Evolutionary conservation across 2,113 vertebrate species (phyloP), one percentile per base, ranked within the genome.

Genomic region (Forbesichthys agassizii): DNA sequence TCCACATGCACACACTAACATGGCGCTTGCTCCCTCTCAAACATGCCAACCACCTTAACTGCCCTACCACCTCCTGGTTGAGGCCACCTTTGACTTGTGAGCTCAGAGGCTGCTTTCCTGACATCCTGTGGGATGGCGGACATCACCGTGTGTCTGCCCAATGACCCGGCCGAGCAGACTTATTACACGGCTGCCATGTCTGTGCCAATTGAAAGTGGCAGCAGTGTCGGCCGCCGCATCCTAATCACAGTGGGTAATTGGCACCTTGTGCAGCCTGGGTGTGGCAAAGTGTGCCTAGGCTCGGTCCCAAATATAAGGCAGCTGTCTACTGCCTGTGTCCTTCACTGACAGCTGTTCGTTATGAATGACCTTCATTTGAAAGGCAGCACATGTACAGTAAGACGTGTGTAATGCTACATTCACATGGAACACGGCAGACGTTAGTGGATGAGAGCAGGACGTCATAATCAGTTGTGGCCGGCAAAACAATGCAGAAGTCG

Each of bases 201-300:
- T 71, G 73, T 72, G 79, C 78, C 84, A 80, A 87, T 77, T 86
- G 84, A 87, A 89, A 88, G 79, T 85, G 84, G 87, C 86, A 87
- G 85, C 77, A 59, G 66, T 72, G 83, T 53, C 73, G 52, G 73
- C 64, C 36, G 16, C 56, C 10, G 85, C 88, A 91, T 89, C 75
- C 69, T 88, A 86, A 91, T 91, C 74, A 77, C 64, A 74, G 55
- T 33, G 59, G 52, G 58, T 62, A 79, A 78, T 80, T 74, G 36
- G 55, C 42, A 67, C 68, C 42, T 47, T 48, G 36, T 42, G 5
- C 36, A 42, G 36, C 36, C 36, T 42, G 36, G 7, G 36, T 42
- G 36, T 42, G 36, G 36, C 7, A 42, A 42, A 42, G 36, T 42
- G 36, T 42, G 36, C 36, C 36, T 42, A 42, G 36, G 36, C 36